These are phyloP conservation scores for Omphaloscelis lunosa DNA, from an alignment of 2,888 invertebrate species.

Conservation along the genomic window DNA sequence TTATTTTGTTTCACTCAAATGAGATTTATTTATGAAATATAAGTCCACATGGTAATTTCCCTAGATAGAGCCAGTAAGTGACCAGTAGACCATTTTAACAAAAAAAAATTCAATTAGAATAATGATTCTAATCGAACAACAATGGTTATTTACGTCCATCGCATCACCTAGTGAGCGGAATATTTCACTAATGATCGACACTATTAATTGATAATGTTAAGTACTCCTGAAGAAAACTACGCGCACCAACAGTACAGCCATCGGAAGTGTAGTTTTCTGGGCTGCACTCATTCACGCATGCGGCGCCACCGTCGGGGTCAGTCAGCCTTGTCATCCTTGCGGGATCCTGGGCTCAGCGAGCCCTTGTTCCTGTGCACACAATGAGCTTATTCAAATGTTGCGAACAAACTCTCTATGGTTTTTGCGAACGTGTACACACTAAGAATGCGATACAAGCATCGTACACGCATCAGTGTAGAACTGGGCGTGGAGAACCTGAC, in stretches of 20 bases:
- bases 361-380: slow-evolving; percentile 58
- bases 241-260: slow-evolving; percentile 75
- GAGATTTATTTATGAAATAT: background rate
- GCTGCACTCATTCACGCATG: slow-evolving; percentile 67
- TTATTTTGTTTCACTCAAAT: background rate
- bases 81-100: background rate
- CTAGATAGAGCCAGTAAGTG: background rate
- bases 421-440: slow-evolving; percentile 10
- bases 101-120: slow-evolving; percentile 1
- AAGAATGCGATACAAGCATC: slow-evolving; percentile 9
- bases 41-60: background rate
- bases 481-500: background rate
- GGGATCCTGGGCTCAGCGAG: slow-evolving; percentile 62
- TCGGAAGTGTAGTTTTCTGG: slow-evolving; percentile 62
- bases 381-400: slow-evolving; percentile 14
- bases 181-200: slow-evolving; percentile 15
- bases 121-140: too few relatives aligned
- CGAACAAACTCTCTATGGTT: background rate
- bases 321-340: slow-evolving; percentile 69
- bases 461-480: background rate
- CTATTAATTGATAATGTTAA: slow-evolving; percentile 12
- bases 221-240: slow-evolving; percentile 63
- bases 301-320: slow-evolving; percentile 68
- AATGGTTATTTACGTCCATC: slow-evolving; percentile 8
- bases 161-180: background rate